A percentile compares a stretch with the other conserved stretches of the same genome.
Evolutionary conservation across 2,888 invertebrate genomes (phyloP).

Genomic region (Caenorhabditis drosophilae): DNA sequence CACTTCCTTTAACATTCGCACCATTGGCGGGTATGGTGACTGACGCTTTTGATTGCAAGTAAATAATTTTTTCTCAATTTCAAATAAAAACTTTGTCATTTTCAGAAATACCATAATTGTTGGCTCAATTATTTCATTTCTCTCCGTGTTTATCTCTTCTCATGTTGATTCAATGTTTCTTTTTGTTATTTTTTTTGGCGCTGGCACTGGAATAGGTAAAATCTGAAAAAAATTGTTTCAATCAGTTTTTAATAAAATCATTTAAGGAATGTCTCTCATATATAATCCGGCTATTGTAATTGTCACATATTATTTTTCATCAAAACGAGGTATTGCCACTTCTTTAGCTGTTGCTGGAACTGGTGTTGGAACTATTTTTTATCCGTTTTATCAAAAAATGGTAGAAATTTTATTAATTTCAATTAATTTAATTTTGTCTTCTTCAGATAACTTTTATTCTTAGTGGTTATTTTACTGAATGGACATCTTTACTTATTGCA

Average conservation of each 20-base stretch:
- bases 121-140: conserved; percentile 23
- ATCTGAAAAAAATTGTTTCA: neutral
- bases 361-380: conserved; percentile 81
- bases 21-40: conserved; percentile 72
- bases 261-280: conserved; percentile 52
- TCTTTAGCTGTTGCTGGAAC: conserved; percentile 72
- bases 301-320: conserved; percentile 86
- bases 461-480: neutral
- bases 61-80: neutral
- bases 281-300: conserved; percentile 88
- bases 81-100: too few relatives aligned
- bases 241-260: neutral
- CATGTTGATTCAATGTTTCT: too few relatives aligned
- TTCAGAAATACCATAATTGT: conserved; percentile 28
- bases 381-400: conserved; percentile 77
- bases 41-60: conserved; percentile 45
- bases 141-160: conserved; percentile 72
- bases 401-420: too few relatives aligned
- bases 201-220: conserved; percentile 27
- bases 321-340: conserved; percentile 76
- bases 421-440: too few relatives aligned
- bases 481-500: conserved; percentile 1
- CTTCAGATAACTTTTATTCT: too few relatives aligned
- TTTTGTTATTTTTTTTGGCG: conserved; percentile 74
- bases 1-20: conserved; percentile 85